Conservation (phyloP, 2,888 invertebrate genomes). For the Drosophila basisetae region DNA sequence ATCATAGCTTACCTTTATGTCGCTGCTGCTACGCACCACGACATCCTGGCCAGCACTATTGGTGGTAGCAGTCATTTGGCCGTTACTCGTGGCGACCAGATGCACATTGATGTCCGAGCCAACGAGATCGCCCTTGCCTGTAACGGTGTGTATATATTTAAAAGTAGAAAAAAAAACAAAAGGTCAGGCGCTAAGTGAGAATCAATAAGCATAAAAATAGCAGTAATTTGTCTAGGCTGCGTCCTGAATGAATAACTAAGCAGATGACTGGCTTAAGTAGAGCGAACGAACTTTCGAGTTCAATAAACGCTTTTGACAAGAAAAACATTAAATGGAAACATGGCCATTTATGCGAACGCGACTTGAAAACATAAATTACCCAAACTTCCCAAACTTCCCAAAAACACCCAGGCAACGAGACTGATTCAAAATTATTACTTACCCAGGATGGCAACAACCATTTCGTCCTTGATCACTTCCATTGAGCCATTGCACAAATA, state of each 20-base stretch:
- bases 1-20: constrained; percentile 89
- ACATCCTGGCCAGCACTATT: constrained; percentile 88
- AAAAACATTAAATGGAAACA: constrained; percentile 33
- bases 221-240: constrained; percentile 75
- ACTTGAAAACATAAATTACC: constrained; percentile 34
- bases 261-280: constrained; percentile 42
- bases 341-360: constrained; percentile 37
- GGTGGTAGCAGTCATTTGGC: constrained; percentile 87
- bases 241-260: constrained; percentile 71
- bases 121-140: constrained; percentile 97
- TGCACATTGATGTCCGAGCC: constrained; percentile 96
- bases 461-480: constrained; percentile 98
- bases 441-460: constrained; percentile 99
- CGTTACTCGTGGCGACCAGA: constrained; percentile 89
- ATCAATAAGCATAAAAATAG: constrained; percentile 81
- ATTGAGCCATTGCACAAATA: constrained; percentile 98
- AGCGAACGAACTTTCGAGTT: constrained; percentile 74
- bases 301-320: constrained; percentile 57
- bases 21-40: constrained; percentile 96
- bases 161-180: constrained; percentile 32
- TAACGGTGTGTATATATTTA: constrained; percentile 1
- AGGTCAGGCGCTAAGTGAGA: constrained; percentile 63
- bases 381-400: neutral
- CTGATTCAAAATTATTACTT: constrained; percentile 82
- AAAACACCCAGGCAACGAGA: neutral